Evolutionary conservation across 2,797 vertebrate genomes (phyloP).

Genomic region (Nyctibius grandis): DNA sequence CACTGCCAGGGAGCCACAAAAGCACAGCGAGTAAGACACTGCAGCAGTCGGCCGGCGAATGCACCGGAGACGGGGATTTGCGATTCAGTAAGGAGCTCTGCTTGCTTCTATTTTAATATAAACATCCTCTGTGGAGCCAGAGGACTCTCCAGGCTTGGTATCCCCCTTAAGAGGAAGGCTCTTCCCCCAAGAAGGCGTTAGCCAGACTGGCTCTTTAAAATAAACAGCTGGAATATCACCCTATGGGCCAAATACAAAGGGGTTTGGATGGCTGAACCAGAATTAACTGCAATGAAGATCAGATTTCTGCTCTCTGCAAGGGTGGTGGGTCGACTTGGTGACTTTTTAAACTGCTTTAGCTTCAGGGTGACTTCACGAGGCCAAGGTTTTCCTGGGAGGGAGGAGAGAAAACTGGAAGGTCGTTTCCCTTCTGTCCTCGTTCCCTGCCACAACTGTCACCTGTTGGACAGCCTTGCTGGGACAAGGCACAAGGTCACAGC

Average conservation of each 20-base stretch:
- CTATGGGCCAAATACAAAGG: not conserved
- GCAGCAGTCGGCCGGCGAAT: not conserved
- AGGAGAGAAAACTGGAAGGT: not conserved
- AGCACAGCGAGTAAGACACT: not conserved
- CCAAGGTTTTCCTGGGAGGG: not conserved
- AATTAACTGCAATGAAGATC: not conserved
- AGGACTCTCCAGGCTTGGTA: not conserved
- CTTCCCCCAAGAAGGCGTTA: not conserved
- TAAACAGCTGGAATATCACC: not conserved
- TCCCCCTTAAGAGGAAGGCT: not conserved
- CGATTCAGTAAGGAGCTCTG: not conserved
- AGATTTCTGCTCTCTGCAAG: not conserved
- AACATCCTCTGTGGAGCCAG: not conserved
- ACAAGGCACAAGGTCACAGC: not conserved
- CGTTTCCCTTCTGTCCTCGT: not conserved
- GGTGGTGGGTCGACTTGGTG: not conserved
- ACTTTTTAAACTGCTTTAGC: not conserved
- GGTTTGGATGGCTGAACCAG: not conserved
- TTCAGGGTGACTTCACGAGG: not conserved
- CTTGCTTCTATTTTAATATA: not conserved
- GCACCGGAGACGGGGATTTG: rapidly evolving
- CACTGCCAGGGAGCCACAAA: not conserved
- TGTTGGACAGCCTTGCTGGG: rapidly evolving
- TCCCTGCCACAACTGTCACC: not conserved
- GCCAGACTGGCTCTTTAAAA: not conserved